Evolutionary conservation across 2,888 invertebrate species (phyloP), one percentile per base, ranked within the genome.

Genomic region (Pogonocherus hispidulus): DNA sequence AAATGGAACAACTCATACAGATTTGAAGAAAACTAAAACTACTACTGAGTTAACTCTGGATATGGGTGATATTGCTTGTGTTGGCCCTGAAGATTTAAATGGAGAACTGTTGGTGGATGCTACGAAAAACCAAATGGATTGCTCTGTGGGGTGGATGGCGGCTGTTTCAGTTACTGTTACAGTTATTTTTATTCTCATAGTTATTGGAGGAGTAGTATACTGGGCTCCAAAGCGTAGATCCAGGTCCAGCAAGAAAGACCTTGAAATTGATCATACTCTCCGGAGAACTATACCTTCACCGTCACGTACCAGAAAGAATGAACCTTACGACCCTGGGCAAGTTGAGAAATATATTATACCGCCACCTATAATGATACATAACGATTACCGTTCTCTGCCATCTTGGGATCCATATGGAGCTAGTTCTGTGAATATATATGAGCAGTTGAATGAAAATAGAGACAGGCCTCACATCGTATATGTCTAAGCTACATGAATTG

Each of bases 111-210:
- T 91, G 75, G 85, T 87, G 52, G 88, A 89, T 76, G 89, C 90
- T 70, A 89, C 89, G 9, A 90, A 91, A 81, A 89, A 89, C 52
- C 89, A 90, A 81, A 89, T 90, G 77, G 89, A 89, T 75, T 90
- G 90, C 84, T 89, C 90, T 66, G 87, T 86, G 73, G 89, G 89
- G 32, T 90, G 90, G 90, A 87, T 90, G 73, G 87, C 89, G 73
- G 88, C 89, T 57, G 87, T 89, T 78, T 85, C 89, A 71, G 88
- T 88, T 78, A 87, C 88, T 81, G 83, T 80, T 55, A 81, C 81
- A 22, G 73, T 78, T 57, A 63, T 79, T 62, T 81, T 84, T 64
- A 77, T 85, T 46, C 72, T 84, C 47, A 70, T 77, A 47, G 79
- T 81, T 23, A 79, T 83, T 44, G 78, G 79, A 6, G 81, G 80